Evolutionary conservation across 2,888 invertebrate genomes (phyloP), one percentile per base, ranked within the genome.

Genomic region (Drosophila crucigera): DNA sequence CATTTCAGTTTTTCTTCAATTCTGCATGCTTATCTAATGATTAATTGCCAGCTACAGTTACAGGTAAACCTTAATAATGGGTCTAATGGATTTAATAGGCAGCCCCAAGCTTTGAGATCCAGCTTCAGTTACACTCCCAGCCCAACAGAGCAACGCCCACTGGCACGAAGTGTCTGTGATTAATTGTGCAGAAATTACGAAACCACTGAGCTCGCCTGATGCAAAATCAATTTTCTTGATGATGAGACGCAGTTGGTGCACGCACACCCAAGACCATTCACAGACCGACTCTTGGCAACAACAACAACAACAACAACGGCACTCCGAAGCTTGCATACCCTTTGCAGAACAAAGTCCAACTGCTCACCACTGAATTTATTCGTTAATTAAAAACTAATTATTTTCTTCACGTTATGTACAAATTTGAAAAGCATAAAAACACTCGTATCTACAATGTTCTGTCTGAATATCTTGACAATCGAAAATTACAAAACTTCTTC

Each of bases 21-120:
- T 56, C 56, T 72, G 71, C 83, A 79, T 84, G 85, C 87, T 89
- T 86, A 89, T 89, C 89, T 73, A 83, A 81, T 87, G 80, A 87
- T 89, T 87, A 87, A 87, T 87, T 83, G 85, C 86, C 54, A 63
- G 68, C 73, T 66, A 83, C 85, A 82, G 76, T 84, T 81, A 87
- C 83, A 84, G 86, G 87, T 86, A 86, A 84, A 59, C 70, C 61
- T 77, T 89, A 87, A 87, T 87, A 84, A 89, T 87, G 81, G 82
- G 75, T 75, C 81, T 82, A 84, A 81, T 78, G 73, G 68, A 37
- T 47, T 74, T 58, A 70, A 64, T 67, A 39, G 55, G 64, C 68
- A 58, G 55, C 54, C 60, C 59, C 60, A 39, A 39, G 37, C 16
- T 30, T n/a, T 47, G 37, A 47, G 43, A 11, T 28, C 31, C 62